Conservation (phyloP, 2,113 vertebrate species). For the Ranitomeya variabilis region DNA sequence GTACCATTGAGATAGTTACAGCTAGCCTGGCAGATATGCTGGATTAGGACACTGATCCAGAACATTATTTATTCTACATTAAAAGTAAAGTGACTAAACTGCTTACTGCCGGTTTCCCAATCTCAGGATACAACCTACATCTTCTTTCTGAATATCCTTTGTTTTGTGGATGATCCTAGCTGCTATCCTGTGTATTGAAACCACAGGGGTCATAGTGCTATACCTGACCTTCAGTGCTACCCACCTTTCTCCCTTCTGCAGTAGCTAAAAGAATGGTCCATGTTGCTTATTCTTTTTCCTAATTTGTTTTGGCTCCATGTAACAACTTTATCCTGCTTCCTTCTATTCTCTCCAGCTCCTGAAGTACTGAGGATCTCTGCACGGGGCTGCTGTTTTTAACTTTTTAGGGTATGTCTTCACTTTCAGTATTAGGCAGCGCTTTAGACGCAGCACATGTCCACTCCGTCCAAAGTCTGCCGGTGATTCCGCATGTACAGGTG, state of each 20-base stretch:
- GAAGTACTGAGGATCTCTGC: neutral
- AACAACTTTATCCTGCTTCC: neutral
- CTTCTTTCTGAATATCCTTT: neutral
- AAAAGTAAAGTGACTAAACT: neutral
- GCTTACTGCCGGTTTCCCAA: neutral
- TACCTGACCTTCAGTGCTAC: neutral
- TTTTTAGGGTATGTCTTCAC: no score
- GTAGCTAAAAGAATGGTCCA: neutral
- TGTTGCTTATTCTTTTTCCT: neutral
- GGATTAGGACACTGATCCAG: neutral
- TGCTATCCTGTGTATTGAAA: neutral
- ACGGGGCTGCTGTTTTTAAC: neutral
- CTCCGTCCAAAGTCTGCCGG: no score
- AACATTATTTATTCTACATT: neutral
- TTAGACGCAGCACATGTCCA: no score
- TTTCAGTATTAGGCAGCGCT: no score
- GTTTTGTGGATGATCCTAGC: neutral
- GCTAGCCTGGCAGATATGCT: no score
- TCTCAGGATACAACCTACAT: neutral
- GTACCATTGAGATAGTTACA: neutral
- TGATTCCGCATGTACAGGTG: no score
- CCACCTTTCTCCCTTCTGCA: neutral
- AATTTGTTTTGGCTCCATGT: neutral
- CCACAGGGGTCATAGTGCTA: neutral
- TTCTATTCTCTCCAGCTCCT: neutral